Evolutionary conservation across 2,888 invertebrate genomes (phyloP).

Genomic region (Nomada fucata): DNA sequence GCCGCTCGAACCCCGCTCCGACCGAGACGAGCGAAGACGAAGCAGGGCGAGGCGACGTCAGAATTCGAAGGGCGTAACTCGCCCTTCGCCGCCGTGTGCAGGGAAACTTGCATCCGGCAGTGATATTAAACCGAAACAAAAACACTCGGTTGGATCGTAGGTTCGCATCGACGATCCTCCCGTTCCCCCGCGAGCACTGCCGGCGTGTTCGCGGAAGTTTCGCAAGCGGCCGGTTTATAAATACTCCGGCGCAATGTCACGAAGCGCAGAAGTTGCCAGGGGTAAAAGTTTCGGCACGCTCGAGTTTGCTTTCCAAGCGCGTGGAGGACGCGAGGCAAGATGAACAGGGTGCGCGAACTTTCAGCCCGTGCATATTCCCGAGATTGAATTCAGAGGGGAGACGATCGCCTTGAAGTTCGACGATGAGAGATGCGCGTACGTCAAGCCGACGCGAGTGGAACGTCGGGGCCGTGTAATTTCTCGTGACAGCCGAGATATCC

Average conservation of each 20-base stretch:
- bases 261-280: constrained; percentile 34
- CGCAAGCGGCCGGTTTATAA: constrained; percentile 59
- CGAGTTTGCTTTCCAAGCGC: constrained; percentile 28
- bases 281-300: constrained; percentile 53
- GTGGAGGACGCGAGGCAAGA: constrained; percentile 3
- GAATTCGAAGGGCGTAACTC: neutral
- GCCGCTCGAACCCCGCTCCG: neutral
- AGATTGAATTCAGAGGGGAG: constrained; percentile 65
- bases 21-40: too few relatives aligned
- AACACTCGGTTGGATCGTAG: constrained; percentile 37
- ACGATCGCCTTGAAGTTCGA: constrained; percentile 50
- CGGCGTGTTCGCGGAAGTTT: constrained; percentile 39
- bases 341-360: constrained; percentile 48
- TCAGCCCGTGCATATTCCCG: constrained; percentile 54
- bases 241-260: constrained; percentile 58
- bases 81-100: neutral
- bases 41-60: too few relatives aligned
- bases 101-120: constrained; percentile 2
- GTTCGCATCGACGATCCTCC: constrained; percentile 21
- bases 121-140: constrained; percentile 55
- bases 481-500: constrained; percentile 23
- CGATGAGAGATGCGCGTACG: constrained; percentile 45
- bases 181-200: constrained; percentile 9
- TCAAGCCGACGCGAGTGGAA: constrained; percentile 18
- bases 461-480: constrained; percentile 56